Evolutionary conservation across 1,140 invertebrate species (phyloP).

Genomic region (Oppia nitens): DNA sequence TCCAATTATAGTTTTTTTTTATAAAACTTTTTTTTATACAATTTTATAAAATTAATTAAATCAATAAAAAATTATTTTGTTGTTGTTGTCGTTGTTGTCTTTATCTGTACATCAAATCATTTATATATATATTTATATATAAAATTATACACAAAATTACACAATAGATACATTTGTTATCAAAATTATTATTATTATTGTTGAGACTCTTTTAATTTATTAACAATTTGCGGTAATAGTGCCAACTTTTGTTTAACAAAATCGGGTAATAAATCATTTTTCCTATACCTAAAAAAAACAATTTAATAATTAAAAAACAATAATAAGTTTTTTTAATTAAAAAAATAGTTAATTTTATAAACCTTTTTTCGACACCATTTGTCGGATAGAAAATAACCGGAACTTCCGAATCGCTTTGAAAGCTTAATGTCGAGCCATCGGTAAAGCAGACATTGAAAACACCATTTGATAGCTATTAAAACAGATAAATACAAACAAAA

Average conservation of each 20-base stretch:
- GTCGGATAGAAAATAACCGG: background rate
- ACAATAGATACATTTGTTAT: too few relatives aligned
- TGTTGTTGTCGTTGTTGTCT: too few relatives aligned
- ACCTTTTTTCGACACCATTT: slow-evolving; percentile 1
- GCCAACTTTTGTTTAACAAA: slow-evolving; percentile 6
- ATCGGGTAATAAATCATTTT: slow-evolving; percentile 7
- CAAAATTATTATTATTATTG: background rate
- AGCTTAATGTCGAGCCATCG: slow-evolving; percentile 11
- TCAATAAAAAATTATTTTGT: too few relatives aligned
- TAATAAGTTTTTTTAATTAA: too few relatives aligned
- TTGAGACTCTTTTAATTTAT: background rate
- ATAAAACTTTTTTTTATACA: too few relatives aligned
- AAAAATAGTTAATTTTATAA: too few relatives aligned
- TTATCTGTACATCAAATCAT: too few relatives aligned
- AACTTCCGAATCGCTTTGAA: background rate
- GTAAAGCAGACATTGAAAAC: slow-evolving; percentile 9
- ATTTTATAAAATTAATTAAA: too few relatives aligned
- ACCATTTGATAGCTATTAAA: slow-evolving; percentile 8
- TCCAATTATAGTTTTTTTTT: too few relatives aligned
- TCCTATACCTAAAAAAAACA: slow-evolving; percentile 10
- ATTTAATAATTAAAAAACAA: background rate
- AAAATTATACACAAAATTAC: too few relatives aligned
- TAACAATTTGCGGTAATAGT: slow-evolving; percentile 3
- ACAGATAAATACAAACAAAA: too few relatives aligned
- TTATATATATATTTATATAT: too few relatives aligned